A percentile compares a stretch with the other conserved stretches of the same genome.
phyloP scores from a whole-genome alignment of 1,140 invertebrate genomes.

The Drosophila pallidifrons region DNA sequence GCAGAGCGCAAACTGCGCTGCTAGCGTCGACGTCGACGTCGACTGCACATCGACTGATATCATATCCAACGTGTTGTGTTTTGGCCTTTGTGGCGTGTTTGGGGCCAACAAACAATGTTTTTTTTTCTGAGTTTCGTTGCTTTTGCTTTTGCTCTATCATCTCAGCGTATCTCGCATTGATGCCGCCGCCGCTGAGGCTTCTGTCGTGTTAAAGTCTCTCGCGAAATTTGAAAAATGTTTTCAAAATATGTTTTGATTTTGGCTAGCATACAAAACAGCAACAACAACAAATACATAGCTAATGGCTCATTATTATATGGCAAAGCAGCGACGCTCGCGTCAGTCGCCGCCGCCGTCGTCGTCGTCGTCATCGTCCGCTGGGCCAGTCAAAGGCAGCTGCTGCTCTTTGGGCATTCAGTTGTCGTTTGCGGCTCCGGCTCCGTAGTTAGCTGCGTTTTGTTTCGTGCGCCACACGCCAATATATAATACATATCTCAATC shows the following conservation, averaged over 20 bases:
- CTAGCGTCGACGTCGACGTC: conserved; percentile 14
- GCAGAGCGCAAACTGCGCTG: conserved; percentile 8
- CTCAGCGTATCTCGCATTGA: conserved; percentile 11
- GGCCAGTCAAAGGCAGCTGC: conserved; percentile 27
- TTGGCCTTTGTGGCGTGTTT: background rate
- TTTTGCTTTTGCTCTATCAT: background rate
- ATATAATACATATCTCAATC: conserved; percentile 57
- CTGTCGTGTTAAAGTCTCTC: conserved; percentile 8
- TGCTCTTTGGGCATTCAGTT: conserved; percentile 56
- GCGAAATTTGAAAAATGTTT: conserved; percentile 28
- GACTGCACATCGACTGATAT: conserved; percentile 51
- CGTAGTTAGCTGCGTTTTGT: conserved; percentile 38
- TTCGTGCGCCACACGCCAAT: conserved; percentile 16
- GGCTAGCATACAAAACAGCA: conserved; percentile 29
- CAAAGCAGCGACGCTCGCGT: conserved; percentile 22
- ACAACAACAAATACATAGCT: conserved; percentile 21
- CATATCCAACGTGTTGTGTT: conserved; percentile 47
- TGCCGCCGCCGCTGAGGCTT: background rate
- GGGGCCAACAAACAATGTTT: conserved; percentile 1
- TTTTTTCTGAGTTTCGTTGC: too few species aligned
- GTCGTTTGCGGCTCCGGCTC: conserved; percentile 50
- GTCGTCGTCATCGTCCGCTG: conserved; percentile 38
- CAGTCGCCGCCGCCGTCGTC: conserved; percentile 24
- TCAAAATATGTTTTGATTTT: conserved; percentile 47
- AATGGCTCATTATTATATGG: conserved; percentile 54